Evolutionary conservation across 1,140 invertebrate genomes (phyloP).

Genomic region (Drosophila tsacasi): DNA sequence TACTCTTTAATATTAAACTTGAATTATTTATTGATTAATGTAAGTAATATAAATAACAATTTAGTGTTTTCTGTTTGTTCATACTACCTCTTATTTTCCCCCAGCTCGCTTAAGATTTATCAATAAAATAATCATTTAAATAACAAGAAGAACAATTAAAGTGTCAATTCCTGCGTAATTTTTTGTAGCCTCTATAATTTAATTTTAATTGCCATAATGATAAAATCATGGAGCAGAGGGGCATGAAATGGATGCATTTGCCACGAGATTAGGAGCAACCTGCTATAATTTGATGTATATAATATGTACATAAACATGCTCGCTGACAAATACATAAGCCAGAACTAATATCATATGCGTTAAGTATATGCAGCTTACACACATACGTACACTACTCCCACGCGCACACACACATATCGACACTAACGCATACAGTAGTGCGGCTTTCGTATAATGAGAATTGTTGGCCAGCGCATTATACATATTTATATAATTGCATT

Average conservation of each 20-base stretch:
- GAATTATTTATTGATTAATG: background rate
- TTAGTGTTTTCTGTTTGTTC: background rate
- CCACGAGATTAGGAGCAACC: conserved; percentile 29
- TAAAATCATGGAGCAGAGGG: background rate
- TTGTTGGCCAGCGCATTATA: conserved; percentile 36
- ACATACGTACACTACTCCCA: background rate
- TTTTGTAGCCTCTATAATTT: background rate
- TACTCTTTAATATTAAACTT: background rate
- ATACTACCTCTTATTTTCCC: background rate
- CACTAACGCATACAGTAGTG: conserved; percentile 22
- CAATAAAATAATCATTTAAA: background rate
- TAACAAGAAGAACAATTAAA: background rate
- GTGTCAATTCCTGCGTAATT: background rate
- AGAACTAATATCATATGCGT: conserved; percentile 60
- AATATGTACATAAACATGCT: conserved; percentile 9
- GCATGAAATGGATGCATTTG: conserved; percentile 1
- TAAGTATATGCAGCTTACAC: conserved; percentile 45
- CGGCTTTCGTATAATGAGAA: conserved; percentile 40
- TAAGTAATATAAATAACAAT: background rate
- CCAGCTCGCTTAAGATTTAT: background rate
- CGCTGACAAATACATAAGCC: conserved; percentile 7
- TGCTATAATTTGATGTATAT: conserved; percentile 25
- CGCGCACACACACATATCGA: background rate
- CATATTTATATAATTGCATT: conserved; percentile 64
- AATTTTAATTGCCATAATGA: conserved; percentile 10